Base-by-base conservation (phyloP, 2,888 invertebrate genomes). In the Hypomecis atomaria region DNA sequence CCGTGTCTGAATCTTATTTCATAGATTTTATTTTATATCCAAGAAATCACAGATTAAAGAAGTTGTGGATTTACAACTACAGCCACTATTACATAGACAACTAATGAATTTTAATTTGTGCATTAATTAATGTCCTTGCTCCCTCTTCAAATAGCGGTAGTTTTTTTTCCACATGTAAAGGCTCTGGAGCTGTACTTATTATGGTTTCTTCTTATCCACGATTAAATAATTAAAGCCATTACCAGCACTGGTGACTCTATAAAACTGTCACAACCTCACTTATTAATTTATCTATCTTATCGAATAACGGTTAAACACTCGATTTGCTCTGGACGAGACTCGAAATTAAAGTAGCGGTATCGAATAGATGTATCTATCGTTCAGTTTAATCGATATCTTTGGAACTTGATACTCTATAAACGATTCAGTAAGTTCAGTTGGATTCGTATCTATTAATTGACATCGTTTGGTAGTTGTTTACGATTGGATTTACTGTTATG, bases 271-370 rank as follows among this genome's bases (percentile, higher is more conserved):
- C 45, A 62, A 6, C 45, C 45, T 10, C 45, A 45, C 13, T 47
- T 38, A 56, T 47, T 47, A 40, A 23, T 56, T 54, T 57, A 65
- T 67, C 53, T 66, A 63, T 54, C 48, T 34, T 58, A 69, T 66
- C 59, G 67, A 62, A 57, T 68, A 67, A 67, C 64, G 56, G 60
- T 58, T 47, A 43, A 48, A 49, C 50, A 50, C 54, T 68, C 57
- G 66, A 70, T 64, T 62, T 42, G 47, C 58, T 58, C 37, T 37
- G 50, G 23, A 52, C 52, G 40, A 40, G 38, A 57, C 40, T 54
- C 62, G 65, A 63, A 62, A 68, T 67, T 65, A 68, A 70, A 66
- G 62, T 68, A 70, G 49, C 62, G 57, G 68, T 67, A 66, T 52
- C 66, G 62, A 61, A 62, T 43, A 52, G 59, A 59, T 47, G 53